These are phyloP conservation scores for Propithecus deckenii DNA, from an alignment of 2,797 vertebrate species.

Conservation along the genomic window DNA sequence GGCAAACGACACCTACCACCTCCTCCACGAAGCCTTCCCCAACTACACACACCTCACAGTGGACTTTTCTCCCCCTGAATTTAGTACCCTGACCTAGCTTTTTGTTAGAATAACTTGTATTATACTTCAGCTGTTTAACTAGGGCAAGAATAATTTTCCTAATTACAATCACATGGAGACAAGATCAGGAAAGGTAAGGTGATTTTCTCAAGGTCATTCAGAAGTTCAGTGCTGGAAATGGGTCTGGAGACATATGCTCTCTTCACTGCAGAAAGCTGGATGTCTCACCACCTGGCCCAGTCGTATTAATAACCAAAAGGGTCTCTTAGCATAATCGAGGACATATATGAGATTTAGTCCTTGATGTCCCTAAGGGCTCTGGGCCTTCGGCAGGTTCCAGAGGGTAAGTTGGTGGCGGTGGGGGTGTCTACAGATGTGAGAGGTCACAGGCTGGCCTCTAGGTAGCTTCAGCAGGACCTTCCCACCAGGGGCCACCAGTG, in stretches of 20 bases:
- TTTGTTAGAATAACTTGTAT: neutral
- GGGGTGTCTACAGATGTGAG: neutral
- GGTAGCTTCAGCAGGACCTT: neutral
- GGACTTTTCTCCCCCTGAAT: neutral
- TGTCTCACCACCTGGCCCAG: neutral
- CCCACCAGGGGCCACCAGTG: rapidly evolving
- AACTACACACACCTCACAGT: neutral
- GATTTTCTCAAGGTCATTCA: neutral
- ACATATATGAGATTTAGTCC: neutral
- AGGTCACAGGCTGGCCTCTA: neutral
- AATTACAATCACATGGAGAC: neutral
- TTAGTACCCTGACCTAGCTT: neutral
- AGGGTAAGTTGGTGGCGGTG: neutral
- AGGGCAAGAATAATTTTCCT: neutral
- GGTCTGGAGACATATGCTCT: neutral
- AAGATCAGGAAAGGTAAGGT: neutral
- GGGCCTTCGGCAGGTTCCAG: neutral
- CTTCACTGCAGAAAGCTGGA: neutral
- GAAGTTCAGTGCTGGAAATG: neutral
- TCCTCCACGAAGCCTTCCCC: neutral
- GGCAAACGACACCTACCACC: neutral
- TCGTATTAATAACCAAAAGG: neutral
- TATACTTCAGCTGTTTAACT: neutral
- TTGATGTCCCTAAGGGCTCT: neutral
- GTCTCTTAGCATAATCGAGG: neutral